Evolutionary conservation across 1,140 invertebrate genomes (phyloP).

Genomic region (Cyclargus thomasi): DNA sequence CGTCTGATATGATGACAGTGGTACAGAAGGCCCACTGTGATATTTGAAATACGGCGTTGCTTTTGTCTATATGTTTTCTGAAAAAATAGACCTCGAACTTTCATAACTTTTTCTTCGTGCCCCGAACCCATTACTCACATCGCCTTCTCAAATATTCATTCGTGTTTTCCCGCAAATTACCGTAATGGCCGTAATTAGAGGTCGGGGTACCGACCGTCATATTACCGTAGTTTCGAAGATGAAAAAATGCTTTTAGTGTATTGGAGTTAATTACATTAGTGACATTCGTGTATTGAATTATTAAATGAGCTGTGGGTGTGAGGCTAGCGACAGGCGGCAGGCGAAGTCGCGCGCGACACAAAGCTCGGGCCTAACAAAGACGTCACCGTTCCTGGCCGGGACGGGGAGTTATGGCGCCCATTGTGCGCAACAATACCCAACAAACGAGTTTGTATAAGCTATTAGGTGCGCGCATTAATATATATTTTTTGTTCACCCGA

Average conservation of each 20-base stretch:
- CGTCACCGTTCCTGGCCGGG: slow-evolving; percentile 68
- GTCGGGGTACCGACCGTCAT: slow-evolving; percentile 38
- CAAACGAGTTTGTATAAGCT: slow-evolving; percentile 75
- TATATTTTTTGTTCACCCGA: slow-evolving; percentile 73
- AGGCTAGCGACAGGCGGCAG: slow-evolving; percentile 37
- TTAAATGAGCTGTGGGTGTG: slow-evolving; percentile 38
- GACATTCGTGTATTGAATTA: slow-evolving; percentile 27
- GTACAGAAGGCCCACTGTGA: too few species aligned
- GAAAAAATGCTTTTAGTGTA: slow-evolving; percentile 32
- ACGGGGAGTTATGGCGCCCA: slow-evolving; percentile 73
- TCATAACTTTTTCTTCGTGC: slow-evolving; percentile 75
- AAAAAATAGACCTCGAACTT: slow-evolving; percentile 66
- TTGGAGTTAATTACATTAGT: slow-evolving; percentile 37
- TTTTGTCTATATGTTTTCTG: too few species aligned
- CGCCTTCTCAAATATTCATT: slow-evolving; percentile 74
- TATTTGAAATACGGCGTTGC: not conserved
- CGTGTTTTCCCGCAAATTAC: slow-evolving; percentile 70
- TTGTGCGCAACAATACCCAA: slow-evolving; percentile 73
- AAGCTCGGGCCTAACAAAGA: slow-evolving; percentile 69
- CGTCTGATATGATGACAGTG: too few species aligned
- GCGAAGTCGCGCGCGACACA: slow-evolving; percentile 58
- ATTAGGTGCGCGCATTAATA: slow-evolving; percentile 75
- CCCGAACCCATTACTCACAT: slow-evolving; percentile 70
- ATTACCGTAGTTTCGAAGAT: slow-evolving; percentile 35
- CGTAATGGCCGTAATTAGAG: slow-evolving; percentile 69